Evolutionary conservation across 2,113 vertebrate species (phyloP).

Genomic region (Rynchops niger): DNA sequence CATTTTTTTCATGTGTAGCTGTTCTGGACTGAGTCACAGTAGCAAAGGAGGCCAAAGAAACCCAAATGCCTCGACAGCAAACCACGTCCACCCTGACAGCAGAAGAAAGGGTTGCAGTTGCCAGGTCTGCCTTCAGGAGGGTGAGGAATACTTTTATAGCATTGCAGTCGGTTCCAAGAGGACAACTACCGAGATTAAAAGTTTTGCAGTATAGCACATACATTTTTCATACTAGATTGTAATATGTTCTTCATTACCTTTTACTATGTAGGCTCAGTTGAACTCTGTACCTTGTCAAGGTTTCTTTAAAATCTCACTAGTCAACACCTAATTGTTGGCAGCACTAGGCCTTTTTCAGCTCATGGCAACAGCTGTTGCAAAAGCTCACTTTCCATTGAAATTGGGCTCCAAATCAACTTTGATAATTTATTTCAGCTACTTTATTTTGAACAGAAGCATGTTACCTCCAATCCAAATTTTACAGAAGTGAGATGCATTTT

Average conservation of each 20-base stretch:
- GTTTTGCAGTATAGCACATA: not conserved
- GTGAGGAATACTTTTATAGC: not conserved
- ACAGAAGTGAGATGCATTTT: not conserved
- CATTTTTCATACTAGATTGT: not conserved
- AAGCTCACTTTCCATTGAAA: not conserved
- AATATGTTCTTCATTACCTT: not conserved
- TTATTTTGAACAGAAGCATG: not conserved
- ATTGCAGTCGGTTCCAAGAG: not conserved
- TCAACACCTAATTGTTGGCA: not conserved
- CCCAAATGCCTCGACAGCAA: accelerated
- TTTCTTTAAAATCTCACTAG: not conserved
- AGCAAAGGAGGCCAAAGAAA: not conserved
- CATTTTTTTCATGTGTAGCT: not conserved
- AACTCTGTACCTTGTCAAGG: not conserved
- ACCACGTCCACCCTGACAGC: not conserved
- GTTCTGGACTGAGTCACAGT: not conserved
- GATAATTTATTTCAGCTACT: not conserved
- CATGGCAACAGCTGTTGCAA: not conserved
- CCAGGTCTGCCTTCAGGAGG: not conserved
- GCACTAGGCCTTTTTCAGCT: not conserved
- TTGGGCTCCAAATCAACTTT: not conserved
- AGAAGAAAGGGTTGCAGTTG: not conserved
- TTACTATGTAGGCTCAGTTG: not conserved
- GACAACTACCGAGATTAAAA: not conserved
- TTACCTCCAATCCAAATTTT: not conserved